phyloP scores from a whole-genome alignment of 2,888 invertebrate genomes.

The Dorcus parallelipipedus region DNA sequence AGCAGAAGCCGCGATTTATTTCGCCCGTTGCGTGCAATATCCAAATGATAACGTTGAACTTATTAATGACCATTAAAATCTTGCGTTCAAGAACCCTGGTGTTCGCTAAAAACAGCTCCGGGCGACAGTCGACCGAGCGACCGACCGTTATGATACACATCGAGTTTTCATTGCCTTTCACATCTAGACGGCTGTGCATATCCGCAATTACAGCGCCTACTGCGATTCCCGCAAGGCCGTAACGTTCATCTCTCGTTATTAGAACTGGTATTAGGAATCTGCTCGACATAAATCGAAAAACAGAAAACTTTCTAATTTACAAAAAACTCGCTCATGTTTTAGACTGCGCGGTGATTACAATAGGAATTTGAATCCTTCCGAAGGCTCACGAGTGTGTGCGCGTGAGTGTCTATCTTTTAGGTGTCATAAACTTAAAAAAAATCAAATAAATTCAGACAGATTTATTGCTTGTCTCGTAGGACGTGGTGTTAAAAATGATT shows the following conservation, averaged over 20 bases:
- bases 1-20: not conserved
- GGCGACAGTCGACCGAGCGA: constrained; percentile 3
- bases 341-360: no score
- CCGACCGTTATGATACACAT: constrained; percentile 17
- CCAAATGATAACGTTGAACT: not conserved
- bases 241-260: constrained; percentile 2
- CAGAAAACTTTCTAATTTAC: not conserved
- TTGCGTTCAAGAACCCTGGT: constrained; percentile 1
- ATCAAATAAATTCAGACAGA: no score
- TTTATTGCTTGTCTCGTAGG: no score
- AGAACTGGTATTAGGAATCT: not conserved
- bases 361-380: no score
- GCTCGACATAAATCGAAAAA: not conserved
- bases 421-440: no score
- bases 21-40: not conserved
- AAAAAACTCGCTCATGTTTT: not conserved
- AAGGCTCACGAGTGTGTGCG: no score
- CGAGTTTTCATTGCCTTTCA: constrained; percentile 16
- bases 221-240: constrained; percentile 11
- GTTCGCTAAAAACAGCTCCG: not conserved
- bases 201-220: constrained; percentile 9
- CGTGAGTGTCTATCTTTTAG: no score
- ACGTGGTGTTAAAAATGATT: no score
- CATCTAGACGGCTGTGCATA: constrained; percentile 11
- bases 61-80: constrained; percentile 4